These are phyloP conservation scores for Elysia crispata DNA, from an alignment of 2,888 invertebrate species.

Conservation along the genomic window DNA sequence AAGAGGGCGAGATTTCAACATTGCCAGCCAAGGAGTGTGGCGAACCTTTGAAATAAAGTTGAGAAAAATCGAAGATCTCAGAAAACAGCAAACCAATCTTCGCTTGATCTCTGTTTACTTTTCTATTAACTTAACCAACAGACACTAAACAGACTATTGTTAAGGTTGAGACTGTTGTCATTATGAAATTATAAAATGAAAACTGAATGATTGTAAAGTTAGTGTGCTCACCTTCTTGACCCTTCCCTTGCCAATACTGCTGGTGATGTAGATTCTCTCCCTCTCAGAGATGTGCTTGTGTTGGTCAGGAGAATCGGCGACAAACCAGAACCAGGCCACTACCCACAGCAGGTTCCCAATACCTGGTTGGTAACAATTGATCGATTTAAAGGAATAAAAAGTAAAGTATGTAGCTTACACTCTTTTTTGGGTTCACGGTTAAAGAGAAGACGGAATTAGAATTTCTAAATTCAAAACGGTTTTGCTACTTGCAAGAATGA, in stretches of 20 bases:
- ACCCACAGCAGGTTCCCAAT: conserved; percentile 58
- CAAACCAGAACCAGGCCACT: conserved; percentile 59
- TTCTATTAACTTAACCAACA: no score
- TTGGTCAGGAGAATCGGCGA: conserved; percentile 60
- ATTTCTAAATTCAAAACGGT: no score
- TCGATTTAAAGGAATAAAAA: no score
- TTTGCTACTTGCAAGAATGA: no score
- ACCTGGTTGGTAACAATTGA: conserved; percentile 37
- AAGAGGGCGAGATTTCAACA: conserved; percentile 78
- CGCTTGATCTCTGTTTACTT: no score
- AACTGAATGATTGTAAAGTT: no score
- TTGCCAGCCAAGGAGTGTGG: conserved; percentile 75
- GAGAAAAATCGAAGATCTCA: neutral
- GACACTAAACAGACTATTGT: no score
- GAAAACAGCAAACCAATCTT: no score
- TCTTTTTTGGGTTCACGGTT: no score
- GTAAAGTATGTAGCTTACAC: no score
- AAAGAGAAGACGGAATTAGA: no score
- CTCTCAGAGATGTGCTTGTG: conserved; percentile 60
- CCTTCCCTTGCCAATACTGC: conserved; percentile 54
- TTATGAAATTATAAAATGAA: neutral
- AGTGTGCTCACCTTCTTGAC: neutral
- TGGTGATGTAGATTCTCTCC: conserved; percentile 59
- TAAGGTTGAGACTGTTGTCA: no score
- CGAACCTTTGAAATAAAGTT: conserved; percentile 6